Conservation (phyloP, 2,113 vertebrate species). For the Oenanthe oenanthe region DNA sequence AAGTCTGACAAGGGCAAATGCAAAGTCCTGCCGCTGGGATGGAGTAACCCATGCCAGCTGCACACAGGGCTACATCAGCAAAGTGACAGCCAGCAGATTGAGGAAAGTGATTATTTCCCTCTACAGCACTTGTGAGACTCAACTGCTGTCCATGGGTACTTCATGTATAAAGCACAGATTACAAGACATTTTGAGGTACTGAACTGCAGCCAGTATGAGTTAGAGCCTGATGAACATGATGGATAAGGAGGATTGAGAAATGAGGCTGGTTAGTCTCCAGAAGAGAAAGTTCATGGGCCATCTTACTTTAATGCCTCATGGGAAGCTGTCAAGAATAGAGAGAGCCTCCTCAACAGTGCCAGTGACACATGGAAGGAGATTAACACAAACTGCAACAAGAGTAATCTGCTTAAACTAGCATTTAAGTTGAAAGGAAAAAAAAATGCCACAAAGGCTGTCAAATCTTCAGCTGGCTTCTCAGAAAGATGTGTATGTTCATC, state of each 20-base stretch:
- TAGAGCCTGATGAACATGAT: not conserved
- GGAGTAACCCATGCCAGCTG: not conserved
- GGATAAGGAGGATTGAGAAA: not conserved
- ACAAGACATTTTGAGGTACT: not conserved
- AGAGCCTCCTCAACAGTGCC: not conserved
- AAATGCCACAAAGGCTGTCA: not conserved
- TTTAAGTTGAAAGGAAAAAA: not conserved
- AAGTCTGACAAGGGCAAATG: not conserved
- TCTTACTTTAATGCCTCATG: not conserved
- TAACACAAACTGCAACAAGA: not conserved
- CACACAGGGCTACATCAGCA: not conserved
- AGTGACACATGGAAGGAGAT: not conserved
- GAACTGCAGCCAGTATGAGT: not conserved
- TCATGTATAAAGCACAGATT: not conserved
- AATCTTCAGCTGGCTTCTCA: not conserved
- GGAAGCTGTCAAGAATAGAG: not conserved
- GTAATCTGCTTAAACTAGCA: not conserved
- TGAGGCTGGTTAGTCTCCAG: not conserved
- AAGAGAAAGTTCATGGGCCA: not conserved
- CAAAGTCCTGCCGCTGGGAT: not conserved
- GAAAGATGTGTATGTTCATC: not conserved
- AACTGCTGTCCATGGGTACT: not conserved
- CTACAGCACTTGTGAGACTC: not conserved
- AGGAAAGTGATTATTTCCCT: not conserved
- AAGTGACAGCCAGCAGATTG: not conserved